Conservation (phyloP, 2,113 vertebrate genomes). For the Galeopterus variegatus region DNA sequence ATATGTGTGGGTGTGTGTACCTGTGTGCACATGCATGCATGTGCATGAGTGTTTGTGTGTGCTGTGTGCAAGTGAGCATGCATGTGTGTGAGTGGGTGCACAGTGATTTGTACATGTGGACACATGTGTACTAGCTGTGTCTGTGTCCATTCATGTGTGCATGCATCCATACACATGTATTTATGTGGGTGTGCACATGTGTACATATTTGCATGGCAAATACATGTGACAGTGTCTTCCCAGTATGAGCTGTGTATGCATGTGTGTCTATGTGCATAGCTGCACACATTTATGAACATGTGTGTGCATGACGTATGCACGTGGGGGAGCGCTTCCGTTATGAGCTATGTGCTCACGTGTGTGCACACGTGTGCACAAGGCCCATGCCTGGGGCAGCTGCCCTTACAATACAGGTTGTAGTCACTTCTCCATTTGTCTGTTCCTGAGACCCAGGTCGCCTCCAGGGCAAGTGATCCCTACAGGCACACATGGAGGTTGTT, state of each 20-base stretch:
- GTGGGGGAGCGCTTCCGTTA: background rate
- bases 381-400: rapidly evolving
- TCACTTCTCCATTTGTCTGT: rapidly evolving
- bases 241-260: background rate
- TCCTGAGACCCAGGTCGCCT: background rate
- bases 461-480: rapidly evolving
- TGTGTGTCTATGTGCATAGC: background rate
- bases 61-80: background rate
- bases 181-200: too few relatives aligned
- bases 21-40: rapidly evolving
- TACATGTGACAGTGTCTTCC: background rate
- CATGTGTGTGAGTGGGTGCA: rapidly evolving
- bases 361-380: background rate
- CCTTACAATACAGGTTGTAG: rapidly evolving
- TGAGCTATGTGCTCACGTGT: rapidly evolving
- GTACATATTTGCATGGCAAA: too few relatives aligned
- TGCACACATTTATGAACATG: background rate
- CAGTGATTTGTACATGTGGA: too few relatives aligned
- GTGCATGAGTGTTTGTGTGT: background rate
- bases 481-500: rapidly evolving
- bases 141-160: background rate
- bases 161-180: background rate
- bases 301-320: rapidly evolving
- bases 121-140: too few relatives aligned
- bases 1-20: background rate